A percentile compares a stretch with the other conserved stretches of the same genome.
phyloP scores from a whole-genome alignment of 1,140 invertebrate genomes.

The Aphidius gifuensis region DNA sequence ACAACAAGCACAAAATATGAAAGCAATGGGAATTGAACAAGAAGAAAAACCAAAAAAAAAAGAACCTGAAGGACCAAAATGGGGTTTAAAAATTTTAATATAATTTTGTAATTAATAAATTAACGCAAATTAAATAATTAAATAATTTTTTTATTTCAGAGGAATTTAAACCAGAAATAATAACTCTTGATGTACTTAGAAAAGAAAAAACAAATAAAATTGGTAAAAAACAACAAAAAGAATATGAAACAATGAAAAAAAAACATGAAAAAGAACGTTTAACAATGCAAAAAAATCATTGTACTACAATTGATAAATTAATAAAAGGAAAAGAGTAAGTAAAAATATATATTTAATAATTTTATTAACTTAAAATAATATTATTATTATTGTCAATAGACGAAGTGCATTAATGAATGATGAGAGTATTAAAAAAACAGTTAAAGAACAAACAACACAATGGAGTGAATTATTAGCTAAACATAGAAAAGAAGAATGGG shows the following conservation, averaged over 20 bases:
- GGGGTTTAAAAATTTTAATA: conserved; percentile 12
- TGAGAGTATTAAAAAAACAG: conserved; percentile 73
- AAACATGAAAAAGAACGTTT: conserved; percentile 90
- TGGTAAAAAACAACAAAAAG: conserved; percentile 92
- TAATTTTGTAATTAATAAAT: neutral
- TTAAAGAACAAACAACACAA: conserved; percentile 85
- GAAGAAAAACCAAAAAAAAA: conserved; percentile 51
- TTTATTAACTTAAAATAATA: neutral
- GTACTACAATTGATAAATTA: conserved; percentile 87
- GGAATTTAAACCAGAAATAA: conserved; percentile 75
- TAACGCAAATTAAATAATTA: neutral
- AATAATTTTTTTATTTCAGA: conserved; percentile 38
- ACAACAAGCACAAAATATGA: conserved; percentile 74
- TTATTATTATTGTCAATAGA: conserved; percentile 37
- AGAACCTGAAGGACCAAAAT: conserved; percentile 47
- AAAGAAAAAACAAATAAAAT: conserved; percentile 93
- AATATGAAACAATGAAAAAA: conserved; percentile 86
- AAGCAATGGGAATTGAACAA: conserved; percentile 54
- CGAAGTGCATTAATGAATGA: conserved; percentile 77
- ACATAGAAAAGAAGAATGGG: conserved; percentile 92
- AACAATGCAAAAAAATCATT: conserved; percentile 89
- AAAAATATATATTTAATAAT: conserved; percentile 3
- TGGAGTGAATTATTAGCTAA: conserved; percentile 89
- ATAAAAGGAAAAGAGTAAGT: conserved; percentile 84
- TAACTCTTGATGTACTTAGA: conserved; percentile 84